Percentiles rank a stretch among this genome's conserved stretches.
These are phyloP conservation scores for Zalophus californianus DNA, from an alignment of 2,797 vertebrate species.

Conservation along the genomic window DNA sequence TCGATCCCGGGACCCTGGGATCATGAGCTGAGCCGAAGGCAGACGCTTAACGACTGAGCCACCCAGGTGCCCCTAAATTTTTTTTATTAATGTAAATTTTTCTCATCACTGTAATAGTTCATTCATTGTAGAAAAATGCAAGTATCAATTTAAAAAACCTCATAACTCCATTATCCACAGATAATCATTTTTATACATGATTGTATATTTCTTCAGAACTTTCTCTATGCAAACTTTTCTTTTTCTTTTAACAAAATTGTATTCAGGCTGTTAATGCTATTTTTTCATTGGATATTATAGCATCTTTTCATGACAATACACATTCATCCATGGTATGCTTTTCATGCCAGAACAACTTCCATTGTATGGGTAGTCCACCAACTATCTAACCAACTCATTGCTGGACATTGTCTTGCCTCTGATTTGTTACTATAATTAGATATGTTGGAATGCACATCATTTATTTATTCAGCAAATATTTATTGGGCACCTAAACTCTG, in stretches of 20 bases:
- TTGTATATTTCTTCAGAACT: neutral
- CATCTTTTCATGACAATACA: neutral
- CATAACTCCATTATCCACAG: neutral
- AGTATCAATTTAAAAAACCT: neutral
- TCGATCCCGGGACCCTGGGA: neutral
- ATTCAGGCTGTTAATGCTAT: neutral
- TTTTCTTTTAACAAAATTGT: constrained; percentile 11
- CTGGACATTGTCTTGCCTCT: neutral
- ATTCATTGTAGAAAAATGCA: neutral
- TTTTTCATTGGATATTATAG: neutral
- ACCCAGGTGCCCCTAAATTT: neutral
- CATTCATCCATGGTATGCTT: neutral
- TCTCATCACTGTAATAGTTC: neutral
- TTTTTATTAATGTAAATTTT: neutral
- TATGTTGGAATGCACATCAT: neutral
- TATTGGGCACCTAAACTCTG: neutral
- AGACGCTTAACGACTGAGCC: neutral
- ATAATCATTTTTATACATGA: neutral
- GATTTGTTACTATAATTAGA: constrained; percentile 37
- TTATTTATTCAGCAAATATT: neutral
- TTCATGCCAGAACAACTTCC: neutral
- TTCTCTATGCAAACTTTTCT: neutral
- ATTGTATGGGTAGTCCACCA: neutral
- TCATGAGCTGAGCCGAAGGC: neutral
- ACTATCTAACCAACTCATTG: constrained; percentile 13